A percentile compares a stretch with the other conserved stretches of the same genome.
Evolutionary conservation across 1,140 invertebrate genomes (phyloP).

Genomic region (Drosophila ambigua): DNA sequence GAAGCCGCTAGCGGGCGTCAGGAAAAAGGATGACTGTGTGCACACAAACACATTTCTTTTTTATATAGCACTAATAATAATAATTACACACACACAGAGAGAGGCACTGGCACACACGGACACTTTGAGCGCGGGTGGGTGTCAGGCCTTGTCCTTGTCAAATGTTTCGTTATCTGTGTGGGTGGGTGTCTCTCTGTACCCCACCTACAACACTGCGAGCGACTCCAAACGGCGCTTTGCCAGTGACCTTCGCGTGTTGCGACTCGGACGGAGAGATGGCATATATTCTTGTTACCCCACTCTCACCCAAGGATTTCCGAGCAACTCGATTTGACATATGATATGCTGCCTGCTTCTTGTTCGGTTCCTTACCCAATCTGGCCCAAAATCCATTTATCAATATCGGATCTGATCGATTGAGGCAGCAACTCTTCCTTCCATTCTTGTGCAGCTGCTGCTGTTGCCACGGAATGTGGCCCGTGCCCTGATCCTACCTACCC

Average conservation of each 20-base stretch:
- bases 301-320: constrained; percentile 1
- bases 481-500: background rate
- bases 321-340: constrained; percentile 74
- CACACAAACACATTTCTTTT: constrained; percentile 37
- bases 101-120: constrained; percentile 19
- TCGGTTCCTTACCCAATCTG: constrained; percentile 53
- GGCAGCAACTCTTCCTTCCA: constrained; percentile 20
- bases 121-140: constrained; percentile 24
- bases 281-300: constrained; percentile 53
- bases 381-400: constrained; percentile 78
- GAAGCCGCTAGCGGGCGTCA: constrained; percentile 28
- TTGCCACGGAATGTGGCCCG: no score
- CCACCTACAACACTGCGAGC: constrained; percentile 61
- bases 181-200: constrained; percentile 16
- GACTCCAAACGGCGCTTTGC: constrained; percentile 69
- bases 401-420: constrained; percentile 68
- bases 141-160: constrained; percentile 71
- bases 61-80: constrained; percentile 52
- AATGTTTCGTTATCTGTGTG: constrained; percentile 70
- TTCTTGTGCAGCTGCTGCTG: no score
- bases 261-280: constrained; percentile 47
- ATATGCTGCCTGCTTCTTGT: constrained; percentile 63
- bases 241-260: constrained; percentile 76
- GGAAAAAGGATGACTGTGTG: constrained; percentile 50
- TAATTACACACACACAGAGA: constrained; percentile 49